phyloP scores from a whole-genome alignment of 2,888 invertebrate genomes.

The Aradus depressus region DNA sequence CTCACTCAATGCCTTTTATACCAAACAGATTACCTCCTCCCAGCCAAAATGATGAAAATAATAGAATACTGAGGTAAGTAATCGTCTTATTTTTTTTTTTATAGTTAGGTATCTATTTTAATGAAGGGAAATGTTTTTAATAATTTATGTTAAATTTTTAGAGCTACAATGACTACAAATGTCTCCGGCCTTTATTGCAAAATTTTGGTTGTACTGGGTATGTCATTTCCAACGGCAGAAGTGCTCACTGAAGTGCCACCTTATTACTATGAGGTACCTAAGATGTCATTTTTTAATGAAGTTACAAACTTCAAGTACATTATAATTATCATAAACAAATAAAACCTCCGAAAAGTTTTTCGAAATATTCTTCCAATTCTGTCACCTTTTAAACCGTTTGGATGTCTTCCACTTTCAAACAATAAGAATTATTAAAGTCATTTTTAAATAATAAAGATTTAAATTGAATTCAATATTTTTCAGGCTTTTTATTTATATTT shows the following conservation, averaged over 20 bases:
- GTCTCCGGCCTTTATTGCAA: slow-evolving; percentile 23
- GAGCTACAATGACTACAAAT: slow-evolving; percentile 18
- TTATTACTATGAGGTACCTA: slow-evolving; percentile 15
- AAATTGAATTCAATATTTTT: not conserved
- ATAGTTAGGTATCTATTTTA: not conserved
- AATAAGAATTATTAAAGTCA: not conserved
- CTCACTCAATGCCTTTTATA: slow-evolving; percentile 21
- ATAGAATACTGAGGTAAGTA: slow-evolving; percentile 20
- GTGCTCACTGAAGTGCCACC: slow-evolving; percentile 14
- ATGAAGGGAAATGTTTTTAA: not conserved
- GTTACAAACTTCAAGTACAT: not conserved
- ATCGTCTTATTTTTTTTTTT: not conserved
- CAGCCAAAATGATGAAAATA: slow-evolving; percentile 8
- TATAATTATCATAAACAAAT: not conserved
- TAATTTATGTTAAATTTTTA: slow-evolving; percentile 1
- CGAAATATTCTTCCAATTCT: not conserved
- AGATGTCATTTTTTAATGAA: not conserved
- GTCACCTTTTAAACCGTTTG: not conserved
- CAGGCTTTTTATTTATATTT: slow-evolving; percentile 23
- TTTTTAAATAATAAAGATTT: not conserved
- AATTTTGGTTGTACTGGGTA: slow-evolving; percentile 20
- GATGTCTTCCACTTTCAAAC: not conserved
- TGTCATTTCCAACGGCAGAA: slow-evolving; percentile 21
- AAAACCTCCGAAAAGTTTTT: not conserved
- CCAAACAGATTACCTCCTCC: slow-evolving; percentile 10